A percentile compares a stretch with the other conserved stretches of the same genome.
Conservation (phyloP, 35 echinoderm and acorn worm genomes). For the Heliocidaris erythrogramma region DNA sequence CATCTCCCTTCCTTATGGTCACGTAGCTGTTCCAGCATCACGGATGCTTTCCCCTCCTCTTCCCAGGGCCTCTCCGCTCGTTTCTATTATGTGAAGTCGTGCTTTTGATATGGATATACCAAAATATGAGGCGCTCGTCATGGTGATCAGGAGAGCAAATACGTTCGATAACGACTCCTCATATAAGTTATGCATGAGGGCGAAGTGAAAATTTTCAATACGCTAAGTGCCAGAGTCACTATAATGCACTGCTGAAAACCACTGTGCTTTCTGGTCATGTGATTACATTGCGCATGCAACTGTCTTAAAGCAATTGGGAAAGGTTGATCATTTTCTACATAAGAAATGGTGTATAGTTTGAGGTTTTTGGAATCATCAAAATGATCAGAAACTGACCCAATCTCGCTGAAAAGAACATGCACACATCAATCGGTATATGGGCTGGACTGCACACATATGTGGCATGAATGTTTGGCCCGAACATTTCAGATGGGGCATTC, state of each 20-base stretch:
- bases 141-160: neutral
- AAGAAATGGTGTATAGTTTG: no score
- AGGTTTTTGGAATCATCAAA: no score
- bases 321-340: no score
- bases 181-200: neutral
- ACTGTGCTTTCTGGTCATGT: neutral
- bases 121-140: neutral
- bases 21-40: neutral
- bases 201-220: neutral
- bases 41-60: neutral
- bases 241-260: neutral
- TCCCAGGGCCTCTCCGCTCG: neutral
- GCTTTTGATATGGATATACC: constrained; percentile 16
- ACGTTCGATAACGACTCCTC: neutral
- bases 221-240: neutral
- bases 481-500: no score
- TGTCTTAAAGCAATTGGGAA: no score
- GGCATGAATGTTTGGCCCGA: no score
- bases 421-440: no score
- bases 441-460: no score
- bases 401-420: no score
- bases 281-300: no score
- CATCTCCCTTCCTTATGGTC: neutral
- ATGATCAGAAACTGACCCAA: no score
- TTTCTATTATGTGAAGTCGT: neutral